Evolutionary conservation across 2,797 vertebrate species (phyloP), one percentile per base, ranked within the genome.

Genomic region (Microcaecilia unicolor): DNA sequence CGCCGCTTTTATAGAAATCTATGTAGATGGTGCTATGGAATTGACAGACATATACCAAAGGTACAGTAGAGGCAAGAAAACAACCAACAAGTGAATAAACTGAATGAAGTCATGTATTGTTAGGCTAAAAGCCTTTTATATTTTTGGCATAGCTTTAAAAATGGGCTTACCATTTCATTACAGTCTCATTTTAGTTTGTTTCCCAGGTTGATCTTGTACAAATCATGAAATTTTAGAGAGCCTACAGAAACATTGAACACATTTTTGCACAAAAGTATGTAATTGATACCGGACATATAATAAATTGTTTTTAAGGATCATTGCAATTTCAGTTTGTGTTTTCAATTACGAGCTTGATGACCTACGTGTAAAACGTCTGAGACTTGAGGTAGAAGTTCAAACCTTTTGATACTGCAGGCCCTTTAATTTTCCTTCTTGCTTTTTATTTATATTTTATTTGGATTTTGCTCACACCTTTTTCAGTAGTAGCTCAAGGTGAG

Each of bases 251-350:
- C 4, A 22, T 15, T 20, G 15, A 14, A 12, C 5, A 12, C 2
- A 43, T 45, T 52, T n/a, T 29, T 50, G 49, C 33, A 8, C 25
- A 48, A 5, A 37, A 23, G 33, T 2, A n/a, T n/a, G n/a, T n/a
- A 14, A n/a, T n/a, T n/a, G n/a, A 24, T 26, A 23, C 6, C 31
- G 22, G 11, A 21, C 44, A 9, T 25, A 41, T 12, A 48, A 41
- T 41, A n/a, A n/a, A n/a, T n/a, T 24, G 25, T 34, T 48, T 51
- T 38, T 19, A 50, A 41, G 6, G 28, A 32, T 24, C n/a, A 44
- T 13, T n/a, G n/a, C n/a, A n/a, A n/a, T n/a, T n/a, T n/a, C n/a
- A n/a, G n/a, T n/a, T n/a, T n/a, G n/a, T n/a, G n/a, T n/a, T n/a
- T n/a, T n/a, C n/a, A n/a, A n/a, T n/a, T n/a, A n/a, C n/a, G n/a